A percentile compares a stretch with the other conserved stretches of the same genome.
These are phyloP conservation scores for Brachionus asplanchnoidis DNA, from an alignment of 1,140 invertebrate genomes.

Conservation along the genomic window DNA sequence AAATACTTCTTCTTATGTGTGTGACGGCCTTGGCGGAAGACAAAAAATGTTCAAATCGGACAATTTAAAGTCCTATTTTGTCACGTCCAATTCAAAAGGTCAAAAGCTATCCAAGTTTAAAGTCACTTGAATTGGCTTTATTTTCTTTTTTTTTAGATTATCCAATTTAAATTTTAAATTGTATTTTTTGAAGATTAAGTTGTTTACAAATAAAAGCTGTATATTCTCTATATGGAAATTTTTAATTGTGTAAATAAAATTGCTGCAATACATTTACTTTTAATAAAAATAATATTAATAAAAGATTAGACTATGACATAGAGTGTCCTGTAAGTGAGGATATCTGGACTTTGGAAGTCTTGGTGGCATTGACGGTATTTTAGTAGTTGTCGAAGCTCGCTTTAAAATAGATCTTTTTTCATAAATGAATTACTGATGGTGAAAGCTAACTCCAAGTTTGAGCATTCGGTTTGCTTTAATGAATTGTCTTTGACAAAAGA, in stretches of 20 bases:
- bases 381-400: no score
- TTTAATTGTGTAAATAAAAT: background rate
- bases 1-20: background rate
- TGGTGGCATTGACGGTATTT: no score
- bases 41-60: conserved; percentile 29
- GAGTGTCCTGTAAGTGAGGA: no score
- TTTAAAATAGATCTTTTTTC: no score
- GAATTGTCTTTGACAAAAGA: no score
- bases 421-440: no score
- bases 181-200: background rate
- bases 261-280: background rate
- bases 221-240: background rate
- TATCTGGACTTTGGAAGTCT: no score
- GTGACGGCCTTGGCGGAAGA: conserved; percentile 26
- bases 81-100: background rate
- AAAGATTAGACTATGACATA: no score
- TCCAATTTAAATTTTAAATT: background rate
- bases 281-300: background rate
- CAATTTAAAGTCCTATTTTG: conserved; percentile 22
- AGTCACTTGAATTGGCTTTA: background rate
- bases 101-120: conserved; percentile 15
- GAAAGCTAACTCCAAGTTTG: no score
- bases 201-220: no score
- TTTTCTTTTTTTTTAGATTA: background rate
- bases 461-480: no score